Percentiles rank a stretch among this genome's conserved stretches.
These are phyloP conservation scores for Chironomus tentans DNA, from an alignment of 2,888 invertebrate genomes.

Conservation along the genomic window DNA sequence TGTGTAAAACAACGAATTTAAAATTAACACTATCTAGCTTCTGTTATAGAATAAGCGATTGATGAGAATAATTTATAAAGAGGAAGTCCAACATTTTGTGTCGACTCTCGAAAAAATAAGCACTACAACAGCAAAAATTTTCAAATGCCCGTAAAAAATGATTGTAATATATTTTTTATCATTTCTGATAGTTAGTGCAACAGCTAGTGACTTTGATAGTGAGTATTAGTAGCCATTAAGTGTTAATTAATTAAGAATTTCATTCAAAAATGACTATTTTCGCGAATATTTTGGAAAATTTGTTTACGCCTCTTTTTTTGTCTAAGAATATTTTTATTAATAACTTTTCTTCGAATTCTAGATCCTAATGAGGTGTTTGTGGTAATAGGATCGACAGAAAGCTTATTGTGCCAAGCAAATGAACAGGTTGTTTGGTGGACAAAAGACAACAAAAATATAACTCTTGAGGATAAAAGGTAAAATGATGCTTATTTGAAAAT, in stretches of 20 bases:
- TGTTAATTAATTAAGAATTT: not conserved
- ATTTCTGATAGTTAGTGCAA: slow-evolving; percentile 18
- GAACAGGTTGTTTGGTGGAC: slow-evolving; percentile 51
- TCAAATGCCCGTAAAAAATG: not conserved
- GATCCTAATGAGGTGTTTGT: slow-evolving; percentile 25
- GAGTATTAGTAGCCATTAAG: not conserved
- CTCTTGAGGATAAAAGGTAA: slow-evolving; percentile 43
- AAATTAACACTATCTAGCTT: no score
- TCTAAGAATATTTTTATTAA: not conserved
- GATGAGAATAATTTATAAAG: no score
- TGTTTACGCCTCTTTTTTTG: slow-evolving; percentile 20
- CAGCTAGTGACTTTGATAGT: slow-evolving; percentile 17
- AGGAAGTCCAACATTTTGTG: no score
- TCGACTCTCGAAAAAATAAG: no score
- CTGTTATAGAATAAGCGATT: no score
- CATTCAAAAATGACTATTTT: not conserved
- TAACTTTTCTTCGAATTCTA: not conserved
- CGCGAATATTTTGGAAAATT: not conserved
- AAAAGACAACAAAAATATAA: slow-evolving; percentile 47
- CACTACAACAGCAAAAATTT: no score
- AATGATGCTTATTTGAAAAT: slow-evolving; percentile 3
- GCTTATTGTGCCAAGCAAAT: slow-evolving; percentile 48
- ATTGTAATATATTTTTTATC: slow-evolving; percentile 5
- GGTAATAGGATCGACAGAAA: slow-evolving; percentile 43
- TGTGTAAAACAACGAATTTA: no score